phyloP scores from a whole-genome alignment of 1,140 invertebrate species.

The Rhopalosiphum padi region DNA sequence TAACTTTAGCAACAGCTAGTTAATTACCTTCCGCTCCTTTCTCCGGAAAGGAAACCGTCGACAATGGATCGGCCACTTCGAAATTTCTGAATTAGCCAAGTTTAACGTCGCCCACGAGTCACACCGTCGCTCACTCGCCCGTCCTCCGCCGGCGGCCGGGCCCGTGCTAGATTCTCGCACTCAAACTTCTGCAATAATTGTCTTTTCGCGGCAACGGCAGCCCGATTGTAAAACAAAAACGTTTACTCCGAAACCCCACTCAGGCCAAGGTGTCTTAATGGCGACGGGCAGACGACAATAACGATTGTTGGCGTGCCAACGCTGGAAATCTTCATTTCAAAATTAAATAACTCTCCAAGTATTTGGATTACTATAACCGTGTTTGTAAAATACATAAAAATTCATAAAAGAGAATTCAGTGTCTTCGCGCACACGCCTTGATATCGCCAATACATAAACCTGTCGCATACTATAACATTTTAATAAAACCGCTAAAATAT shows the following conservation, averaged over 20 bases:
- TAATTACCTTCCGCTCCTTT: slow-evolving; percentile 3
- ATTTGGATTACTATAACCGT: not conserved
- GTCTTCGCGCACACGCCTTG: not conserved
- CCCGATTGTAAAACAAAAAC: not conserved
- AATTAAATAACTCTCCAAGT: not conserved
- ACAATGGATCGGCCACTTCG: slow-evolving; percentile 14
- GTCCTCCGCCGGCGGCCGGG: not conserved
- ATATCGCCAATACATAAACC: not conserved
- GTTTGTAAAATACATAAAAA: not conserved
- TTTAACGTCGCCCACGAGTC: not conserved
- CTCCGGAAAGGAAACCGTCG: not conserved
- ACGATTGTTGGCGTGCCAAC: not conserved
- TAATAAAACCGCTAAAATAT: not conserved
- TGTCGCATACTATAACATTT: not conserved
- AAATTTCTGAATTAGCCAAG: slow-evolving; percentile 30
- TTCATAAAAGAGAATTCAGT: not conserved
- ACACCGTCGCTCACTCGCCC: not conserved
- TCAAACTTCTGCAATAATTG: slow-evolving; percentile 26
- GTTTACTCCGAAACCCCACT: not conserved
- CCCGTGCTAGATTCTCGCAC: not conserved
- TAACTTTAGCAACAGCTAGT: slow-evolving; percentile 33
- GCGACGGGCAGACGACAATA: not conserved
- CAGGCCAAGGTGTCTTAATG: not conserved
- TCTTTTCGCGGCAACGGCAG: not conserved
- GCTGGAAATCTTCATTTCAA: not conserved